Conservation (phyloP, 1,140 invertebrate genomes). For the Prorops nasuta region DNA sequence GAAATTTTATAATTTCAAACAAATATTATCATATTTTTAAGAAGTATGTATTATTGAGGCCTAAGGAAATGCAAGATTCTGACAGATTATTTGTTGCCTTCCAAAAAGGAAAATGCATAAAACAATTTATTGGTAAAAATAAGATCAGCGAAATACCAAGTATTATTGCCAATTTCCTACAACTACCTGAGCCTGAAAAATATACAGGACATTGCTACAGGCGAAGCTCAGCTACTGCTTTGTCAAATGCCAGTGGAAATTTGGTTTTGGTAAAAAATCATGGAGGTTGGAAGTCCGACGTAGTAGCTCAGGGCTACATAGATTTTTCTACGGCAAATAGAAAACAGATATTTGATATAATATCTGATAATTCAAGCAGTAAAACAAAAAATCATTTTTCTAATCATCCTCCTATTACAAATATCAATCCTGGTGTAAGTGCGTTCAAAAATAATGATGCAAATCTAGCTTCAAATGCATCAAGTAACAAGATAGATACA, state of each 20-base stretch:
- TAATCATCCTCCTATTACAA: no score
- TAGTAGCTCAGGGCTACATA: background rate
- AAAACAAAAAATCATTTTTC: no score
- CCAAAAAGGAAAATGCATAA: conserved; percentile 31
- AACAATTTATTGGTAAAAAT: conserved; percentile 17
- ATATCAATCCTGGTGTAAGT: no score
- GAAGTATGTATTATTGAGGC: conserved; percentile 17
- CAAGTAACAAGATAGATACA: no score
- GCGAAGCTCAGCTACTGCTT: conserved; percentile 15
- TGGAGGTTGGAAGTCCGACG: background rate
- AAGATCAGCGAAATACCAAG: conserved; percentile 18
- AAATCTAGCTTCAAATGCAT: no score
- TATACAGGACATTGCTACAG: conserved; percentile 28
- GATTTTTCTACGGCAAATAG: no score
- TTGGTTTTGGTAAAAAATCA: background rate
- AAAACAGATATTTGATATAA: no score
- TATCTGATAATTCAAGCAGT: no score
- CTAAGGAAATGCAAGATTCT: conserved; percentile 4
- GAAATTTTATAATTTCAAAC: conserved; percentile 6
- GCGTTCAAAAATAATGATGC: no score
- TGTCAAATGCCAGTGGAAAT: conserved; percentile 17
- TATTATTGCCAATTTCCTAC: conserved; percentile 12
- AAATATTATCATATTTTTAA: conserved; percentile 8
- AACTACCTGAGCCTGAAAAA: conserved; percentile 6
- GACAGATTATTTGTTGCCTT: conserved; percentile 33